Evolutionary conservation across 2,113 vertebrate genomes (phyloP), one percentile per base, ranked within the genome.

Genomic region (Seriola rivoliana): DNA sequence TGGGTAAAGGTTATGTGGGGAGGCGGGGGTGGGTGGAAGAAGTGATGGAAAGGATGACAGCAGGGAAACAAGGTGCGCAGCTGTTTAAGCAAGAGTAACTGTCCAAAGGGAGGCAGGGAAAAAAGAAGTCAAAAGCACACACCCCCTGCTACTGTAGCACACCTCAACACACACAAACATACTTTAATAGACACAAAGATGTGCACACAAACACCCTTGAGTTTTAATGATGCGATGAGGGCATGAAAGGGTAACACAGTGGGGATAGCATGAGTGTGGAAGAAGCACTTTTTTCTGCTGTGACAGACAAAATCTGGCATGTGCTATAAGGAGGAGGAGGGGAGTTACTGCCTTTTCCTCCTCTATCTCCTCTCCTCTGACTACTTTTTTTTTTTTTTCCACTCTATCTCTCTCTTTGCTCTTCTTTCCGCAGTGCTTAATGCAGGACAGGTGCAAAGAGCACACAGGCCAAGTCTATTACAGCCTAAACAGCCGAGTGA

Each of bases 251-350:
- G 69, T 71, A 84, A 81, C 60, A 70, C 74, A 69, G 70, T 55
- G 52, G 72, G 87, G 81, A 84, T 57, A 71, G 54, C 70, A 50
- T 34, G 67, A 75, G 71, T 74, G 85, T 76, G 80, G 78, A 66
- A 80, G 86, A 89, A 87, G 88, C 86, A 81, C 75, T 88, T 91
- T 90, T 92, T 93, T 86, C 75, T 92, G 88, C 89, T 89, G 82
- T 91, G 71, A 86, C 85, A 85, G 79, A 91, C 89, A 87, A 89
- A 93, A 84, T 84, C 57, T 83, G 82, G 63, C 85, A 86, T 69
- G 82, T 85, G 59, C 73, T 82, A 82, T 25, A 40, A 88, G 68
- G 62, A 83, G 63, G 52, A 81, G 46, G 42, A 42, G 70, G 82
- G 48, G 62, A 46, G 70, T 68, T 67, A 50, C 62, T 82, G 77